Percentiles rank a stretch among this genome's conserved stretches.
phyloP scores from a whole-genome alignment of 2,888 invertebrate species.

The Thera britannica region DNA sequence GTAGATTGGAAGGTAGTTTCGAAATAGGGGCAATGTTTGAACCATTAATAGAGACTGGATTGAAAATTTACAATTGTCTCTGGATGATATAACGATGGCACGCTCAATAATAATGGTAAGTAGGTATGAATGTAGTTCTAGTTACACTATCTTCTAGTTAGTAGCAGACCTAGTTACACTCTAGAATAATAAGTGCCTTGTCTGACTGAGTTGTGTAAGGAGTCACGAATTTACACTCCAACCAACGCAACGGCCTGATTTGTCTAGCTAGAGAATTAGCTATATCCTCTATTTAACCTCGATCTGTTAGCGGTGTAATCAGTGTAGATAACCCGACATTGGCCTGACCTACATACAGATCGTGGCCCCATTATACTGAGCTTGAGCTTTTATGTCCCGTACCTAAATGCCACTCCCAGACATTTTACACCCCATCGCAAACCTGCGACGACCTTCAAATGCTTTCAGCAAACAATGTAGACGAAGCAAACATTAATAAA shows the following conservation, averaged over 20 bases:
- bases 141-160: no score
- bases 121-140: no score
- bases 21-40: constrained; percentile 20
- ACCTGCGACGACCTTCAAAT: constrained; percentile 32
- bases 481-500: no score
- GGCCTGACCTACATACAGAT: constrained; percentile 69
- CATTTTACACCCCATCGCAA: constrained; percentile 58
- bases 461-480: constrained; percentile 30
- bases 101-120: no score
- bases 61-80: no score
- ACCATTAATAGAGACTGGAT: not conserved
- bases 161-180: no score
- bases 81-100: no score
- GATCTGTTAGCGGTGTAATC: constrained; percentile 30
- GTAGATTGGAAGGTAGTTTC: constrained; percentile 20
- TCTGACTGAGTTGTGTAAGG: no score
- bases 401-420: constrained; percentile 57
- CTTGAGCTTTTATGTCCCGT: constrained; percentile 47
- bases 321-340: constrained; percentile 64
- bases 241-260: no score
- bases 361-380: constrained; percentile 62
- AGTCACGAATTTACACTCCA: no score
- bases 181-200: no score
- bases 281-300: constrained; percentile 7
- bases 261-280: no score